phyloP scores from a whole-genome alignment of 2,113 vertebrate species.

The Erythrocercus mccallii region DNA sequence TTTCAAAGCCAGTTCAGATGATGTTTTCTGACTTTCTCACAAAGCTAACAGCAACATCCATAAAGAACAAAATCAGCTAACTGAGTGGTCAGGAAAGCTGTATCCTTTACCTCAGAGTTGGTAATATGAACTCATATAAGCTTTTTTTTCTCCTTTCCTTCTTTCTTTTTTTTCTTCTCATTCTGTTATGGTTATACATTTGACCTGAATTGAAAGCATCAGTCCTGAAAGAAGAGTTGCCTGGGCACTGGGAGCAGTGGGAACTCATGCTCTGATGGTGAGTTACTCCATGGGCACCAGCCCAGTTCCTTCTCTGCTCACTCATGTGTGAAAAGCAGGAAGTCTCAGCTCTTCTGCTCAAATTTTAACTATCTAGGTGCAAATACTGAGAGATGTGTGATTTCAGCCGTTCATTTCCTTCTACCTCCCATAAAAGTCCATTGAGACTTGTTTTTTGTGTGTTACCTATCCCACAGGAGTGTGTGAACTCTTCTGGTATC shows the following conservation, averaged over 20 bases:
- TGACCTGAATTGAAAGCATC: neutral
- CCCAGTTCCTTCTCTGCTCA: neutral
- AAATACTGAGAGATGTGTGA: neutral
- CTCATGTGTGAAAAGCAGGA: neutral
- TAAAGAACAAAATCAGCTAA: neutral
- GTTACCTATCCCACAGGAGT: neutral
- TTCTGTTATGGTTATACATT: neutral
- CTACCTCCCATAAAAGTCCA: neutral
- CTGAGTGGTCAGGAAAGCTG: neutral
- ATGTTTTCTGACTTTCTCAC: neutral
- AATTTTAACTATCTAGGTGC: neutral
- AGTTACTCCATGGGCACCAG: neutral
- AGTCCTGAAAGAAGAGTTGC: neutral
- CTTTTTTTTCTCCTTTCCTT: neutral
- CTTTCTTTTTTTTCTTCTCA: neutral
- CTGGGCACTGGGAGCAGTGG: neutral
- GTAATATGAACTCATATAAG: neutral
- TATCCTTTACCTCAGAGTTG: neutral
- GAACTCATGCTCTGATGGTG: accelerated
- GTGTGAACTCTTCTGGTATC: neutral
- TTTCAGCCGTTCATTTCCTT: neutral
- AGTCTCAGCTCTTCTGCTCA: neutral
- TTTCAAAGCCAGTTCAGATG: neutral
- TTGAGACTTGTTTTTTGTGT: accelerated
- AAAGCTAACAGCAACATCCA: neutral